Evolutionary conservation across 2,888 invertebrate genomes (phyloP).

Genomic region (Sinhomidia bicolor): DNA sequence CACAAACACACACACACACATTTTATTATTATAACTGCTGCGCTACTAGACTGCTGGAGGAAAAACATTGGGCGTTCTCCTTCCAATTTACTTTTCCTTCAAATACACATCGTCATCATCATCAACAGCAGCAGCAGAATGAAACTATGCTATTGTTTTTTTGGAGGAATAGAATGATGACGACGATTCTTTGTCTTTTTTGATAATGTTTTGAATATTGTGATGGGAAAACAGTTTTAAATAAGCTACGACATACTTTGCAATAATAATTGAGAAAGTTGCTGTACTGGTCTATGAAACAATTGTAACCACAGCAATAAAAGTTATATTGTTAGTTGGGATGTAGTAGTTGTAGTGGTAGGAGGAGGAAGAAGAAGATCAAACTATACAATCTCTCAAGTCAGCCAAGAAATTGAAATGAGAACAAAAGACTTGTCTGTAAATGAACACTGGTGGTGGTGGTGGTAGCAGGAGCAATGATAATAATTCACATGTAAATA

Average conservation of each 20-base stretch:
- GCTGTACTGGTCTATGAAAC: not conserved
- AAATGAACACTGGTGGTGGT: too few relatives aligned
- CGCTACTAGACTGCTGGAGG: too few relatives aligned
- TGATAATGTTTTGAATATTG: not conserved
- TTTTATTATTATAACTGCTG: constrained; percentile 23
- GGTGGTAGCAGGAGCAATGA: not conserved
- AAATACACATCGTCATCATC: not conserved
- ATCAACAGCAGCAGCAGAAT: not conserved
- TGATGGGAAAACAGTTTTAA: not conserved
- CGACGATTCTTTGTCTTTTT: not conserved
- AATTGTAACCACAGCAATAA: constrained; percentile 8
- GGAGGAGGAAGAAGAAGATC: not conserved
- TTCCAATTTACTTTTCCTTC: constrained; percentile 27
- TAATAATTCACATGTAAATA: not conserved
- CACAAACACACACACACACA: constrained; percentile 31
- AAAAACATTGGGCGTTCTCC: constrained; percentile 34
- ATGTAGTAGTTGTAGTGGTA: too few relatives aligned
- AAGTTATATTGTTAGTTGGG: too few relatives aligned
- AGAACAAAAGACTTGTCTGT: not conserved
- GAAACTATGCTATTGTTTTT: not conserved
- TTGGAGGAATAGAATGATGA: not conserved
- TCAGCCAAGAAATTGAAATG: not conserved
- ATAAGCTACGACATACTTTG: not conserved
- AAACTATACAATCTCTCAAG: not conserved
- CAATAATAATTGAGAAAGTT: constrained; percentile 7